phyloP scores from a whole-genome alignment of 2,888 invertebrate species.

The Folsomia manolachei region DNA sequence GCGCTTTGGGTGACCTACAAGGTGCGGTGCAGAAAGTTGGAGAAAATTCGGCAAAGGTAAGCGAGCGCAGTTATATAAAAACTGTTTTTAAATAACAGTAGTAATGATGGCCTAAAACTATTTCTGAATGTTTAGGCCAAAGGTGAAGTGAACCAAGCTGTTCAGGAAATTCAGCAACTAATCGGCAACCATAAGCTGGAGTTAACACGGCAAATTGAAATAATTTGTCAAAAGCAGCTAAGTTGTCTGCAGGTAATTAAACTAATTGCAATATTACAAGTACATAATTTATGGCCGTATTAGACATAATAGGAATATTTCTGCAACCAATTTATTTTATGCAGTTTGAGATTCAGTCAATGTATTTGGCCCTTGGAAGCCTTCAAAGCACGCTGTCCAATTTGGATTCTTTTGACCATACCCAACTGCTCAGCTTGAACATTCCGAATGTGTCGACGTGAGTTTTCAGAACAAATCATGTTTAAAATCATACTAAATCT shows the following conservation, averaged over 20 bases:
- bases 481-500: neutral
- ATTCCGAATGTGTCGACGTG: slow-evolving; percentile 35
- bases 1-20: slow-evolving; percentile 23
- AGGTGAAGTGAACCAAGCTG: slow-evolving; percentile 31
- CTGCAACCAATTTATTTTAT: slow-evolving; percentile 10
- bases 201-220: slow-evolving; percentile 39
- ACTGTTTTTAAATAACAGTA: neutral
- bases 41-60: slow-evolving; percentile 24
- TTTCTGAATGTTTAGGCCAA: slow-evolving; percentile 33
- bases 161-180: slow-evolving; percentile 32
- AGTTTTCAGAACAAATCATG: neutral
- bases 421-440: slow-evolving; percentile 33
- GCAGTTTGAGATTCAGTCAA: slow-evolving; percentile 37
- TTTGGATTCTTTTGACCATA: slow-evolving; percentile 43
- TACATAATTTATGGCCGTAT: too few species aligned
- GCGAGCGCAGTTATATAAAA: neutral
- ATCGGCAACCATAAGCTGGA: slow-evolving; percentile 33
- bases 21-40: slow-evolving; percentile 20
- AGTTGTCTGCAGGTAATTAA: slow-evolving; percentile 36
- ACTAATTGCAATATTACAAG: neutral
- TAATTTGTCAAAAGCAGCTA: slow-evolving; percentile 29
- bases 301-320: neutral
- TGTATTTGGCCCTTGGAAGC: slow-evolving; percentile 39
- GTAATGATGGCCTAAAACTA: neutral
- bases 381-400: slow-evolving; percentile 44